Evolutionary conservation across 2,113 vertebrate genomes (phyloP), one percentile per base, ranked within the genome.

Genomic region (Zeus faber): DNA sequence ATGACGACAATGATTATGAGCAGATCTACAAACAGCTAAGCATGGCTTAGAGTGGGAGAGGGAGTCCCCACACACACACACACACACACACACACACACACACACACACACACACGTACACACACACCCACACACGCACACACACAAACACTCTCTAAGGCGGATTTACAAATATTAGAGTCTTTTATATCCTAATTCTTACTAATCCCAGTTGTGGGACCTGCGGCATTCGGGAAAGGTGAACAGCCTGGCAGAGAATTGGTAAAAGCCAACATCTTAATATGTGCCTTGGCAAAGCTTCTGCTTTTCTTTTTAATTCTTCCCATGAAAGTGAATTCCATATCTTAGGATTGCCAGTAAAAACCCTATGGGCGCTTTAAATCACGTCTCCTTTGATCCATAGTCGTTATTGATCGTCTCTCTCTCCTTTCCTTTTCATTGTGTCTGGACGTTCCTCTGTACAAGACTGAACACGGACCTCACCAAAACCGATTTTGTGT

Each of bases 1-100:
- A 73, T 85, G 85, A 84, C 67, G 76, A 43, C 62, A 29, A 54
- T 18, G 17, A 48, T 57, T 63, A 74, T 65, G 54, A 62, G 65
- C 31, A 72, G 41, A 58, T 60, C 39, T 46, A 58, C 44, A 67
- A 69, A 69, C 25, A 59, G 81, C 73, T 84, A 83, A 84, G 54
- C 22, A 47, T 33, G 57, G 49, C 46, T 85, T 78, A 80, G 49
- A 9, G 27, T 46, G 9, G 17, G 35, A 61, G 62, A 73, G 77
- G 80, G 80, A 82, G 65, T 77, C 63, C 77, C 76, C 66, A 29
- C 45, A 27, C 23, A 50, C 5, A 49, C 40, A 21, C 35, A 21
- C 55, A 21, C 51, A 26, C 49, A 35, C 22, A 25, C 13, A 17
- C 37, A 25, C 40, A 35, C 47, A 40, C 46, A 43, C 53, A 41